Evolutionary conservation across 2,797 vertebrate genomes (phyloP), one percentile per base, ranked within the genome.

Genomic region (Catostomus latipinnis): DNA sequence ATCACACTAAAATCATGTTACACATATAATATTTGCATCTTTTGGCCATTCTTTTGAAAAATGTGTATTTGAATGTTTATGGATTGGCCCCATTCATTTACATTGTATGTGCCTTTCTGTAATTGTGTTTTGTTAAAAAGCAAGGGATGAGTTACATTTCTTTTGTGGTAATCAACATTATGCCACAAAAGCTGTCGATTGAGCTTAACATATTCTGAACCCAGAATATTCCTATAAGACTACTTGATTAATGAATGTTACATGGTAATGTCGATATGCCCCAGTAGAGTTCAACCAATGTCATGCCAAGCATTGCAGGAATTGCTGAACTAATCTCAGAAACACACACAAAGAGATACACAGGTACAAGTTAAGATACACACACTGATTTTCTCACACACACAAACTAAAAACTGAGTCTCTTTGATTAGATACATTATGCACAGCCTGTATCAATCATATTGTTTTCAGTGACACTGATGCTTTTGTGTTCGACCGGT

Each of bases 391-490:
- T 34, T 34, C 34, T 12, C 43, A 48, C 65, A 34, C 34, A 34
- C 34, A 34, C 34, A 34, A 34, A 34, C 34, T 34, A 34, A 34
- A 3, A 34, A 85, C 72, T 52, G 73, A 77, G 73, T 71, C 49
- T 56, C 43, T 13, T 63, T 10, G 57, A 62, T 62, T 80, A 50
- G 57, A 70, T 71, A 82, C 69, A 76, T 78, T 74, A 78, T 3
- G 34, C 34, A 16, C 58, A 62, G 14, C 58, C 63, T 16, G 71
- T 71, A 78, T 81, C 74, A 68, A 68, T 71, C 78, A 72, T 54
- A 70, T 71, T 83, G 84, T 82, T 80, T 80, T 77, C 74, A 69
- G 54, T 71, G 16, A 61, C 14, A 45, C 49, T 52, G 58, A 81
- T 75, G 66, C 68, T 76, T 76, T 70, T 60, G 53, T 71, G 62